phyloP scores from a whole-genome alignment of 2,113 vertebrate species.

The Pithys albifrons region DNA sequence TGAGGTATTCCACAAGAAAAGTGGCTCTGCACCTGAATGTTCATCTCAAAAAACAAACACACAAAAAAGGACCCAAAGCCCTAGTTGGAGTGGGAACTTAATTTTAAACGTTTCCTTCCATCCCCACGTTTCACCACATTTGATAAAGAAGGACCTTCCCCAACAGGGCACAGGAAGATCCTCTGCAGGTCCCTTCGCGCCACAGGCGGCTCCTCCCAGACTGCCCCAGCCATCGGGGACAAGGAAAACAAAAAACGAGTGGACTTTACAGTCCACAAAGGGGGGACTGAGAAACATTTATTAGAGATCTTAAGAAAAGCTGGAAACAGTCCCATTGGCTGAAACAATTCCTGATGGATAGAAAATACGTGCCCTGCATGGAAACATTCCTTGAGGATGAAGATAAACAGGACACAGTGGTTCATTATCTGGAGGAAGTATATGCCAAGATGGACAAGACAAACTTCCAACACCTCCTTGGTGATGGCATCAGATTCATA shows the following conservation, averaged over 20 bases:
- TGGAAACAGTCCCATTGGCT: background rate
- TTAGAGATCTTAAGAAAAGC: background rate
- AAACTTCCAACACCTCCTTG: background rate
- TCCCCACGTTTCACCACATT: background rate
- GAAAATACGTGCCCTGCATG: background rate
- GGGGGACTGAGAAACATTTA: background rate
- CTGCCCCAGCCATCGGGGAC: background rate
- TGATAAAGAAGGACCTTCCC: background rate
- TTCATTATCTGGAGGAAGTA: background rate
- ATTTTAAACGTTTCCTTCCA: background rate
- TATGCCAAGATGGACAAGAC: background rate
- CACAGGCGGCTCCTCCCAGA: background rate
- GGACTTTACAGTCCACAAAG: background rate
- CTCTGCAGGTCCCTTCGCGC: background rate
- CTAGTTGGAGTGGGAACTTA: background rate
- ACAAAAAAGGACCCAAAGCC: background rate
- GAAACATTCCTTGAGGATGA: background rate
- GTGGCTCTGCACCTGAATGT: constrained; percentile 49
- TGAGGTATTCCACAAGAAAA: constrained; percentile 56
- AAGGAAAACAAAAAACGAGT: background rate
- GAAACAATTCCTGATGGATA: background rate
- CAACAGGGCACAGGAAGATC: background rate
- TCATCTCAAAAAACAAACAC: background rate
- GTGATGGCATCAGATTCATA: background rate
- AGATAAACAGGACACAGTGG: background rate